Conservation (phyloP, 2,113 vertebrate genomes). For the Tringa solitaria region DNA sequence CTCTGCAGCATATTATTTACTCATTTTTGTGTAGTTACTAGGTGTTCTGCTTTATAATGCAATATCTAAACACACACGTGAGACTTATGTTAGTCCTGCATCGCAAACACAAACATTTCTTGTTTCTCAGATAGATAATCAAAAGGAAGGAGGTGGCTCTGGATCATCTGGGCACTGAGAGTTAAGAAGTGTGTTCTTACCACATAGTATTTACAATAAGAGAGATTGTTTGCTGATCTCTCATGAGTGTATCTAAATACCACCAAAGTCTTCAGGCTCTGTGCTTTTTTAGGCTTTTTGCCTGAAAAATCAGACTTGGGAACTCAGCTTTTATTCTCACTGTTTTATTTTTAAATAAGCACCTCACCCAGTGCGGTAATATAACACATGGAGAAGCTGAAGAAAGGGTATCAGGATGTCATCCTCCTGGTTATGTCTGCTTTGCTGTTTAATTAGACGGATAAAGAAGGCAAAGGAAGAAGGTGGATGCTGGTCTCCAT, state of each 20-base stretch:
- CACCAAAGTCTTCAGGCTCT: neutral
- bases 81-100: neutral
- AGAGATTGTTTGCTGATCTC: neutral
- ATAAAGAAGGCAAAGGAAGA: neutral
- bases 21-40: neutral
- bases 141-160: neutral
- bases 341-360: neutral
- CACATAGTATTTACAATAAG: neutral
- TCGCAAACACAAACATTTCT: neutral
- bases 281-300: neutral
- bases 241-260: neutral
- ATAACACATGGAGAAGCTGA: neutral
- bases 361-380: neutral
- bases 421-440: neutral
- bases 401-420: neutral
- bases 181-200: neutral
- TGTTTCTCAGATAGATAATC: neutral
- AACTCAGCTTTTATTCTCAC: neutral
- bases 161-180: neutral
- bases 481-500: neutral
- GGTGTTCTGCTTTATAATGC: neutral
- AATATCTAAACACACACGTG: neutral
- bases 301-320: neutral
- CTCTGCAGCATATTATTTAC: neutral
- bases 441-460: neutral